phyloP scores from a whole-genome alignment of 1,140 invertebrate species.

The Pissodes strobi region DNA sequence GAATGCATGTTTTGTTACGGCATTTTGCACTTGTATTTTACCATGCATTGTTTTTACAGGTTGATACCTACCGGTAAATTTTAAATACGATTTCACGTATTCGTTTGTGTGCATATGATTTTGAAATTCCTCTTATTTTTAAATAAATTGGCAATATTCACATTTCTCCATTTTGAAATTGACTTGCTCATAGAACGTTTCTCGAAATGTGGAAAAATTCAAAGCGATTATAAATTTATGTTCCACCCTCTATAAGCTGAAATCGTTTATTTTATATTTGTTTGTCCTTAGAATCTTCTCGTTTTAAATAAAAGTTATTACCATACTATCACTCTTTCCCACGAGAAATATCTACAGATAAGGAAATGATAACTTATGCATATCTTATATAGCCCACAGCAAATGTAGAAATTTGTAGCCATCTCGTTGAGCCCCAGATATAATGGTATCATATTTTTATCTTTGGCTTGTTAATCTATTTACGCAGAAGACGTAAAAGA shows the following conservation, averaged over 20 bases:
- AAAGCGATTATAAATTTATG: background rate
- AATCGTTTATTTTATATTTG: background rate
- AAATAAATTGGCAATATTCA: constrained; percentile 11
- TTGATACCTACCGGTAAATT: background rate
- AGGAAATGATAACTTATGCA: constrained; percentile 15
- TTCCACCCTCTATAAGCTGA: background rate
- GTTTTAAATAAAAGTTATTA: constrained; percentile 15
- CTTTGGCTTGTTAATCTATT: constrained; percentile 29
- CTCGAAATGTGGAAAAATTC: constrained; percentile 12
- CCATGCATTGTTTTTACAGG: no score
- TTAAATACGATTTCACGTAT: constrained; percentile 7
- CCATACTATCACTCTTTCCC: constrained; percentile 7
- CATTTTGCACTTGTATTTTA: no score
- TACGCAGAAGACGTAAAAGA: constrained; percentile 20
- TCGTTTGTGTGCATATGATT: no score
- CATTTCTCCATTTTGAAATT: constrained; percentile 16
- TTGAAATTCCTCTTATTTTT: constrained; percentile 4
- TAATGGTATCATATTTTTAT: constrained; percentile 22
- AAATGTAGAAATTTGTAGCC: no score
- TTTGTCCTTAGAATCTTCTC: constrained; percentile 8
- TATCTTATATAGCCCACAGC: no score
- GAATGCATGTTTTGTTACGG: no score
- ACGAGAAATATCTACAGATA: constrained; percentile 17
- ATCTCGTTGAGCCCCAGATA: background rate
- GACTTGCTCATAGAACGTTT: constrained; percentile 12